Base-by-base conservation (phyloP, 2,113 vertebrate genomes). In the Sceloporus undulatus region DNA sequence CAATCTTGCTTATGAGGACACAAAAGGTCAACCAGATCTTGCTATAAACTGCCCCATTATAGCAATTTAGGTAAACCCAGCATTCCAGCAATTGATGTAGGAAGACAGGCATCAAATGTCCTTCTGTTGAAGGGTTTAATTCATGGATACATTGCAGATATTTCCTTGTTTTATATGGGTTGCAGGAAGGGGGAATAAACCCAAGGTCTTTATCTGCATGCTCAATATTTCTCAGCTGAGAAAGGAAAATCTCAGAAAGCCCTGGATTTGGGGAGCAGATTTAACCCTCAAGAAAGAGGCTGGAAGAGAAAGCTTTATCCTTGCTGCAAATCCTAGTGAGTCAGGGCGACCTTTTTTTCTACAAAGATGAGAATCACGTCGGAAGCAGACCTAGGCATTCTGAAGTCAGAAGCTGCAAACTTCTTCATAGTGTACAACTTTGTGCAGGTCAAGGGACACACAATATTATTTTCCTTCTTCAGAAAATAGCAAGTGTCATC, bases 221-320 rank as follows among this genome's bases (percentile, higher is more conserved):
- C 71, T 94, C 79, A 91, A 81, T 70, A 52, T 86, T 89, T 87
- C 89, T 59, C 34, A 76, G 86, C 85, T 92, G 40, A 88, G 79
- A 62, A 75, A 54, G 42, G 78, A 87, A 90, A 85, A n/a, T 9
- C 59, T 81, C 87, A 66, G 19, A 90, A 94, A 94, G 68, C 48
- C 79, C n/a, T 56, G 78, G 25, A 54, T 94, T 93, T 93, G 14
- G 59, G 52, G 77, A 77, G 21, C 54, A 68, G 90, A 87, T 94
- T 95, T 92, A 91, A 9, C 68, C 91, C 82, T 90, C 27, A 34
- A 87, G 52, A 89, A 92, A 89, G 86, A 87, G 56, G 79, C 56
- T 91, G 11, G 59, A 59, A 76, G 59, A 87, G 68, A 84, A 82
- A 71, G 86, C 92, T 94, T 94, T 78, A 93, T 91, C 90, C 92